These are phyloP conservation scores for Trachelus troglodyta DNA, from an alignment of 2,888 invertebrate genomes.

Conservation along the genomic window DNA sequence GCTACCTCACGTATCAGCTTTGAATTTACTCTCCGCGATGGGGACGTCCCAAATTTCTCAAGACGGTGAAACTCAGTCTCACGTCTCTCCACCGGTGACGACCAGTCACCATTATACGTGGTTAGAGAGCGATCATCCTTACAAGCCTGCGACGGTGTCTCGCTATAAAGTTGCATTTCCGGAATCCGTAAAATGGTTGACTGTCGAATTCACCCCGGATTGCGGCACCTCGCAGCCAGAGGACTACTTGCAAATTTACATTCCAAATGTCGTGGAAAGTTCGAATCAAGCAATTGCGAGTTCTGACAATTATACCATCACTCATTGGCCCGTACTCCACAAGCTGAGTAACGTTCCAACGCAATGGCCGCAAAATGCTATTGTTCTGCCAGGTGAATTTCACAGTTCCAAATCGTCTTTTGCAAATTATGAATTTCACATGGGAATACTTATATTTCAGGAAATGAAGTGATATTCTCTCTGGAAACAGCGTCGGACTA, in stretches of 20 bases:
- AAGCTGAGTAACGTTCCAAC: slow-evolving; percentile 73
- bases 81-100: slow-evolving; percentile 48
- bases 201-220: slow-evolving; percentile 91
- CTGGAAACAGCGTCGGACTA: slow-evolving; percentile 96
- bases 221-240: slow-evolving; percentile 95
- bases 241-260: slow-evolving; percentile 83
- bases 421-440: background rate
- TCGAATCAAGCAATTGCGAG: background rate
- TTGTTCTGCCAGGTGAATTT: slow-evolving; percentile 79
- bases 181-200: slow-evolving; percentile 88
- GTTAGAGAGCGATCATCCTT: slow-evolving; percentile 97
- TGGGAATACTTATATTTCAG: slow-evolving; percentile 58
- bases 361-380: slow-evolving; percentile 89
- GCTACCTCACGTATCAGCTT: slow-evolving; percentile 86
- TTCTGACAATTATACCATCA: no score
- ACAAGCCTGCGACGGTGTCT: slow-evolving; percentile 87
- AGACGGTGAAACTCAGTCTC: slow-evolving; percentile 58
- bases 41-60: slow-evolving; percentile 65
- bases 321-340: slow-evolving; percentile 73
- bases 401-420: background rate
- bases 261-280: slow-evolving; percentile 67
- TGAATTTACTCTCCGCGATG: slow-evolving; percentile 76
- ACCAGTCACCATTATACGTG: slow-evolving; percentile 90
- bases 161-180: slow-evolving; percentile 93
- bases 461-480: slow-evolving; percentile 94